Evolutionary conservation across 2,888 invertebrate species (phyloP).

Genomic region (Acrocyrtus sp.): DNA sequence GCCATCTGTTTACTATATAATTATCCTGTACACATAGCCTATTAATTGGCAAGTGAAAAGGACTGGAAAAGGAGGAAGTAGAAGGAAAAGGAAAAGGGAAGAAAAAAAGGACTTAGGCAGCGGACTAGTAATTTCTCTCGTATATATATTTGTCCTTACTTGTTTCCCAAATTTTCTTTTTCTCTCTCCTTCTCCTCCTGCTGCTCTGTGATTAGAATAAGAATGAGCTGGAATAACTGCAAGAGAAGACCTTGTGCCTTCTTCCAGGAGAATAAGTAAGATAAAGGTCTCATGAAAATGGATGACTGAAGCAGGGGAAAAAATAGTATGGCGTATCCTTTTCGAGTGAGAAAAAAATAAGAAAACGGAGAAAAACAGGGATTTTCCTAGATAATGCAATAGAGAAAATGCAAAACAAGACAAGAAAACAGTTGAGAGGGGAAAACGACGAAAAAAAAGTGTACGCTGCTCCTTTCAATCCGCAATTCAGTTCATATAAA

Average conservation of each 20-base stretch:
- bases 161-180: too few relatives aligned
- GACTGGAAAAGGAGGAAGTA: background rate
- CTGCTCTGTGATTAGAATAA: slow-evolving; percentile 47
- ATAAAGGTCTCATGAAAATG: slow-evolving; percentile 51
- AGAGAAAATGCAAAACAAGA: too few relatives aligned
- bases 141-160: too few relatives aligned
- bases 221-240: too few relatives aligned
- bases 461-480: too few relatives aligned
- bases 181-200: slow-evolving; percentile 18
- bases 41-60: too few relatives aligned
- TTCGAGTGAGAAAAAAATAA: slow-evolving; percentile 9
- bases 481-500: too few relatives aligned
- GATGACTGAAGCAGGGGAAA: slow-evolving; percentile 21
- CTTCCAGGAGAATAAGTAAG: slow-evolving; percentile 19
- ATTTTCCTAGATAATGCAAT: slow-evolving; percentile 38
- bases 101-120: background rate
- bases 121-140: too few relatives aligned
- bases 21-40: too few relatives aligned
- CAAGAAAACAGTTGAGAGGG: too few relatives aligned
- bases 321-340: too few relatives aligned
- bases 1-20: too few relatives aligned
- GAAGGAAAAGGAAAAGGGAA: background rate
- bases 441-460: slow-evolving; percentile 5
- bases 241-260: slow-evolving; percentile 9
- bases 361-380: slow-evolving; percentile 21